Evolutionary conservation across 2,113 vertebrate species (phyloP).

Genomic region (Laterallus jamaicensis): DNA sequence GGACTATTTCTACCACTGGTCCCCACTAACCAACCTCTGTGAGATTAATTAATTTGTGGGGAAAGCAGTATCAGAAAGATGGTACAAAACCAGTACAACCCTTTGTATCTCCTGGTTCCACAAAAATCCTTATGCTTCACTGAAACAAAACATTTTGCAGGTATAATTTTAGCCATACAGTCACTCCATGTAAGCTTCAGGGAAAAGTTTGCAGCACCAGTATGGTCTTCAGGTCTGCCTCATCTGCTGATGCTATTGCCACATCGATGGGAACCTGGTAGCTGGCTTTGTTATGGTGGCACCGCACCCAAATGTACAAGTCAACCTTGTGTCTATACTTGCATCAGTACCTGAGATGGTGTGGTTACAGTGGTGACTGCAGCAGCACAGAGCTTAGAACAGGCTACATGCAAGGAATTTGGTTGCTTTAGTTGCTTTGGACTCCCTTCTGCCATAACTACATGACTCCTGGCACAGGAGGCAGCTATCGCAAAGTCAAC

Average conservation of each 20-base stretch:
- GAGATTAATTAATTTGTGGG: not conserved
- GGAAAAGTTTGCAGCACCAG: not conserved
- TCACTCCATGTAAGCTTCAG: not conserved
- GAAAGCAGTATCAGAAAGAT: not conserved
- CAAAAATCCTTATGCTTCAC: not conserved
- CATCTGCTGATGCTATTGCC: not conserved
- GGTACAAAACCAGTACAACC: not conserved
- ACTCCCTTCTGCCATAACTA: not conserved
- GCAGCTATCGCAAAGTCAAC: not conserved
- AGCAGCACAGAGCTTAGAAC: not conserved
- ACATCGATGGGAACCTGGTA: not conserved
- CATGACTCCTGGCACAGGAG: not conserved
- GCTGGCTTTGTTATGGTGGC: not conserved
- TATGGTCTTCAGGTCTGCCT: not conserved
- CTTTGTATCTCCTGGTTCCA: not conserved
- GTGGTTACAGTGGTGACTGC: not conserved
- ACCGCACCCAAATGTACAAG: not conserved
- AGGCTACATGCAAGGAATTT: not conserved
- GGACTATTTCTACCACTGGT: not conserved
- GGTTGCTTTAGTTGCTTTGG: not conserved
- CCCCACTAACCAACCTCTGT: not conserved
- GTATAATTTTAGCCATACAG: not conserved
- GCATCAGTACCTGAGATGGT: not conserved
- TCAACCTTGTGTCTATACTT: not conserved
- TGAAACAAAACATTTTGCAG: not conserved